Evolutionary conservation across 2,113 vertebrate species (phyloP).

Genomic region (Monarcha castaneiventris): DNA sequence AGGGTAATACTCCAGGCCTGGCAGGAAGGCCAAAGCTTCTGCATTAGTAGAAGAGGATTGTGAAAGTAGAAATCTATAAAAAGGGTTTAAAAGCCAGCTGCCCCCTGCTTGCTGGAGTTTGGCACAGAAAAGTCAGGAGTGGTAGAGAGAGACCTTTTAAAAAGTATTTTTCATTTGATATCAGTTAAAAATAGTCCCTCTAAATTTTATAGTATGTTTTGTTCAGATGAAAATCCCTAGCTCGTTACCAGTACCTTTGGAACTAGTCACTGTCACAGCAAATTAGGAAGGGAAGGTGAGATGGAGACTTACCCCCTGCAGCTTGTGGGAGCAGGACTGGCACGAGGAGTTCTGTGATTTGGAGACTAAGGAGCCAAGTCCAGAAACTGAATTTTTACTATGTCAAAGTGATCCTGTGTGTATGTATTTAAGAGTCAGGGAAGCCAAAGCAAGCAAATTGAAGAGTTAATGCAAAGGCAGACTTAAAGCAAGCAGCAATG

Average conservation of each 20-base stretch:
- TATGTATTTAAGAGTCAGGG: slow-evolving; percentile 49
- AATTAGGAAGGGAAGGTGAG: slow-evolving; percentile 17
- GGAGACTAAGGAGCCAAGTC: neutral
- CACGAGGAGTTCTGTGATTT: neutral
- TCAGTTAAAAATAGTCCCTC: neutral
- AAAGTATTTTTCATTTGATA: neutral
- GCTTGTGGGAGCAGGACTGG: neutral
- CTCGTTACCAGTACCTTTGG: neutral
- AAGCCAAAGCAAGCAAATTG: slow-evolving; percentile 74
- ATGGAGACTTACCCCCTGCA: slow-evolving; percentile 26
- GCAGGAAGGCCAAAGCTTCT: neutral
- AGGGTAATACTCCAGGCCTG: neutral
- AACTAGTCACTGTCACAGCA: neutral
- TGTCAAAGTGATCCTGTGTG: slow-evolving; percentile 20
- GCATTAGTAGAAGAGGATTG: neutral
- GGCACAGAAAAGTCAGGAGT: neutral
- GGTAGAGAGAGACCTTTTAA: neutral
- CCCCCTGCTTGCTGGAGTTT: neutral
- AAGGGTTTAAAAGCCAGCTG: neutral
- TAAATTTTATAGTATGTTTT: neutral
- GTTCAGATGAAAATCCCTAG: neutral
- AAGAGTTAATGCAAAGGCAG: slow-evolving; percentile 53
- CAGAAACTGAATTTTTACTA: slow-evolving; percentile 59
- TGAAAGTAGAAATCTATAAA: neutral
- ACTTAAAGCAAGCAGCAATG: slow-evolving; percentile 47